These are phyloP conservation scores for Pecten maximus DNA, from an alignment of 2,888 invertebrate species.

Conservation along the genomic window DNA sequence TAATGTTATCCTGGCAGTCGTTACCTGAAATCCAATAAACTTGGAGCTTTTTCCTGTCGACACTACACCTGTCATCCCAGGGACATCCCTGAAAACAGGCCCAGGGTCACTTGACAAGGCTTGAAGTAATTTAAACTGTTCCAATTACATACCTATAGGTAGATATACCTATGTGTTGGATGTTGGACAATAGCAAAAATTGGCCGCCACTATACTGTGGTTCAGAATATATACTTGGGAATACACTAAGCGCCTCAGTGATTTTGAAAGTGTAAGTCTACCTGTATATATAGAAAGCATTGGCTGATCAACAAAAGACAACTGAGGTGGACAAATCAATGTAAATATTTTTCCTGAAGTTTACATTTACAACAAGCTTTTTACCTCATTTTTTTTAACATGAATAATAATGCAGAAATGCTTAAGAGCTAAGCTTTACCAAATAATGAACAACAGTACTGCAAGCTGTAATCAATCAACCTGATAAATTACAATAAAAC, in stretches of 20 bases:
- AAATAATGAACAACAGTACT: neutral
- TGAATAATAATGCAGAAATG: neutral
- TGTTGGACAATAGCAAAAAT: neutral
- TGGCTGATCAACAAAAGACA: neutral
- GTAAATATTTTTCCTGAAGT: neutral
- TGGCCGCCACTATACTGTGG: neutral
- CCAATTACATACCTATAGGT: neutral
- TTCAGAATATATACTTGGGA: neutral
- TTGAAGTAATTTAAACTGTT: neutral
- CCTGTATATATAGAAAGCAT: neutral
- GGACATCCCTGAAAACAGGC: neutral
- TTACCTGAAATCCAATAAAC: neutral
- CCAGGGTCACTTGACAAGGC: neutral
- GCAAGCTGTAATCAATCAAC: too few relatives aligned
- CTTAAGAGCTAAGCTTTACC: neutral
- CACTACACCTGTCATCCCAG: neutral
- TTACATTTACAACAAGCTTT: neutral
- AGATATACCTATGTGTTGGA: neutral
- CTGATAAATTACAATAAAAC: too few relatives aligned
- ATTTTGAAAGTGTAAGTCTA: neutral
- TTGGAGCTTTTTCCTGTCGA: neutral
- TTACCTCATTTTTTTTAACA: too few relatives aligned
- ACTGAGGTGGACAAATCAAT: neutral
- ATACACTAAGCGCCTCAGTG: neutral
- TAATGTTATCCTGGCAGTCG: neutral